Conservation (phyloP, 1,140 invertebrate species). For the Ceratitis capitata region DNA sequence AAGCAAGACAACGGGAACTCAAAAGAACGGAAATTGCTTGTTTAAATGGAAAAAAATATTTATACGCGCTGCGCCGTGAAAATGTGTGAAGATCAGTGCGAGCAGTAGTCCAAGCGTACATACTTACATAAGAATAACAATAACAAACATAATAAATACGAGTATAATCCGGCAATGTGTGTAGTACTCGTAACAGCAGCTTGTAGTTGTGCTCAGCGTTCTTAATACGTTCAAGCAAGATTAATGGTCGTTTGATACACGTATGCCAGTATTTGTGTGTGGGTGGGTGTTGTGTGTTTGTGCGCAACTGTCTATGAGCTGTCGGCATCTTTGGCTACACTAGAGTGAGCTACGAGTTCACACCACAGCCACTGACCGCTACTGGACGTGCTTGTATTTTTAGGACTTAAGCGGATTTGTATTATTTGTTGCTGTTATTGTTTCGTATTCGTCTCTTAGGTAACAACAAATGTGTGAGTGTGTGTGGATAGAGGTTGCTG, state of each 20-base stretch:
- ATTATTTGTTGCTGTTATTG: too few relatives aligned
- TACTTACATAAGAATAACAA: neutral
- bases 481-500: neutral
- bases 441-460: neutral
- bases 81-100: neutral
- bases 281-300: neutral
- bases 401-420: neutral
- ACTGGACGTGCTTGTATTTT: neutral
- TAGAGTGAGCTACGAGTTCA: conserved; percentile 21
- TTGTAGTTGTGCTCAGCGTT: neutral
- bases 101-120: neutral
- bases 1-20: too few relatives aligned
- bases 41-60: conserved; percentile 27
- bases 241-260: conserved; percentile 3
- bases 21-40: conserved; percentile 30
- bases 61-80: neutral
- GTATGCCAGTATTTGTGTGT: neutral
- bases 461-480: neutral
- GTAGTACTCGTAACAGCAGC: neutral
- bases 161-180: neutral
- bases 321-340: neutral
- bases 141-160: neutral
- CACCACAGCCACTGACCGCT: conserved; percentile 18
- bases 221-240: conserved; percentile 31
- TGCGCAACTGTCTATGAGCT: too few relatives aligned